A percentile compares a stretch with the other conserved stretches of the same genome.
Evolutionary conservation across 2,888 invertebrate species (phyloP).

Genomic region (Chymomyza amoena): DNA sequence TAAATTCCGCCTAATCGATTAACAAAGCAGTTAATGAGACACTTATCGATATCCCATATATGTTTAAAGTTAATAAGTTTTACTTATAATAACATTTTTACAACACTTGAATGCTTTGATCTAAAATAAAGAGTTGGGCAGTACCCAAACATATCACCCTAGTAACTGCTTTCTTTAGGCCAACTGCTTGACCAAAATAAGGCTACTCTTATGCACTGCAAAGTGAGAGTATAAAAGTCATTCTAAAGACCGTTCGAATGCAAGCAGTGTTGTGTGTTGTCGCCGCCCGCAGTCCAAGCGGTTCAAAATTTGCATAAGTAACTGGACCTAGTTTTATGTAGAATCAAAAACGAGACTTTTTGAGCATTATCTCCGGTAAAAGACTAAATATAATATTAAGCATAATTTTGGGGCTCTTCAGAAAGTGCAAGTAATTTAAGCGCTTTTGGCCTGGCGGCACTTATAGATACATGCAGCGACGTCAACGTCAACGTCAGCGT

Average conservation of each 20-base stretch:
- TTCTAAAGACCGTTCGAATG: not conserved
- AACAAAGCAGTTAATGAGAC: too few species aligned
- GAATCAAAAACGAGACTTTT: not conserved
- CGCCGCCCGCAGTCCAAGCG: conserved; percentile 19
- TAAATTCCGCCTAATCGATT: too few species aligned
- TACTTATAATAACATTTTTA: too few species aligned
- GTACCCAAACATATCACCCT: too few species aligned
- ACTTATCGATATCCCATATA: too few species aligned
- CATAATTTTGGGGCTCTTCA: not conserved
- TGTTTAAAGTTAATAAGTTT: too few species aligned
- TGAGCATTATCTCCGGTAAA: not conserved
- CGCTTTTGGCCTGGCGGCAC: not conserved
- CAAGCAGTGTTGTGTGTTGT: not conserved
- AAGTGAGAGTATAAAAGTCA: not conserved
- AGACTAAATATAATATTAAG: not conserved
- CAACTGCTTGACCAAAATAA: not conserved
- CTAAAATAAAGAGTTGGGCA: too few species aligned
- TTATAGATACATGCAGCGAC: not conserved
- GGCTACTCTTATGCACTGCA: conserved; percentile 4
- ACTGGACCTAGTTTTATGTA: conserved; percentile 13
- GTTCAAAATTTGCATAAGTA: conserved; percentile 32
- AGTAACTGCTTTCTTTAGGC: too few species aligned
- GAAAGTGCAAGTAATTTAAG: not conserved
- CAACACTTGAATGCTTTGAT: too few species aligned
- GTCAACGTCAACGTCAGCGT: not conserved